Evolutionary conservation across 2,113 vertebrate genomes (phyloP).

Genomic region (Dascyllus trimaculatus): DNA sequence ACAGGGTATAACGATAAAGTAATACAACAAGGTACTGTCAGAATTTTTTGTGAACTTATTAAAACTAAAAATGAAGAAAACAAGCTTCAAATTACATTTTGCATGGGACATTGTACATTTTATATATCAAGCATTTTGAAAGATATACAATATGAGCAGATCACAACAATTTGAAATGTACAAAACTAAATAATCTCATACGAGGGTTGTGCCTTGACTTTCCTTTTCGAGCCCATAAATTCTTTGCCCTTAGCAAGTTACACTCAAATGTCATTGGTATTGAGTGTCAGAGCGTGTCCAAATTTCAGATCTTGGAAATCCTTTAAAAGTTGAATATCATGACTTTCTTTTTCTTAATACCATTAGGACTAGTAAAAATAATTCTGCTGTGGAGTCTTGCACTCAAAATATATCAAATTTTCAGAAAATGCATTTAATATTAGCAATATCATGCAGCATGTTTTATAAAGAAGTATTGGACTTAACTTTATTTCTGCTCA

Average conservation of each 20-base stretch:
- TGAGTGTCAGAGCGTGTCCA: slow-evolving; percentile 28
- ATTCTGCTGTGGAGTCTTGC: neutral
- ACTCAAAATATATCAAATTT: neutral
- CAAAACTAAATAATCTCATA: slow-evolving; percentile 7
- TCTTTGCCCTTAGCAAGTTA: slow-evolving; percentile 24
- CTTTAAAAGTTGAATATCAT: slow-evolving; percentile 1
- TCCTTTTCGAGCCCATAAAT: slow-evolving; percentile 28
- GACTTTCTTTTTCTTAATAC: no score
- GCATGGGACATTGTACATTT: neutral
- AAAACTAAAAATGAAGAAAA: neutral
- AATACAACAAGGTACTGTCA: neutral
- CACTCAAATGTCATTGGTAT: slow-evolving; percentile 59
- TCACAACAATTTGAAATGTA: neutral
- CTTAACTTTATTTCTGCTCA: slow-evolving; percentile 22
- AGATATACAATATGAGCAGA: neutral
- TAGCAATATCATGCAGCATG: slow-evolving; percentile 1
- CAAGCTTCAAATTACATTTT: neutral
- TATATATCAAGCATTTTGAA: neutral
- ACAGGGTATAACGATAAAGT: no score
- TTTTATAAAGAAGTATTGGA: slow-evolving; percentile 28
- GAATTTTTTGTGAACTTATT: neutral
- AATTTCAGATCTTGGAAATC: slow-evolving; percentile 42
- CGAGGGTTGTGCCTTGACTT: slow-evolving; percentile 10
- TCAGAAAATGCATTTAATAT: neutral
- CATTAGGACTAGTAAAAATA: neutral